These are phyloP conservation scores for Dryoscopus gambensis DNA, from an alignment of 2,113 vertebrate species.

Conservation along the genomic window DNA sequence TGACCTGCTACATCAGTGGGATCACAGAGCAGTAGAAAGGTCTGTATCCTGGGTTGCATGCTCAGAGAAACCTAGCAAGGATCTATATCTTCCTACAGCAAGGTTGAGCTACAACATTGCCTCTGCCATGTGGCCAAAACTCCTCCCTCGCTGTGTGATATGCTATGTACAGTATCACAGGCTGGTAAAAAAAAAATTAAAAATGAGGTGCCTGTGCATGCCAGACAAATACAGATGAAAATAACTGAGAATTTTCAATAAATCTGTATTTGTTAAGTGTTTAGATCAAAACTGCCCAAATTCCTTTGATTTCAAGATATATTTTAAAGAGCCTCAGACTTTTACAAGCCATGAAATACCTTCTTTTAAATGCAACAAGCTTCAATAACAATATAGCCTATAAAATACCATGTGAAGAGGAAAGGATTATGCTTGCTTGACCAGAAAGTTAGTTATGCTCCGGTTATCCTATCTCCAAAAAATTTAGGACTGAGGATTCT, in stretches of 20 bases:
- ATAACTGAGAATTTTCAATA: not conserved
- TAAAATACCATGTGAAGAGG: not conserved
- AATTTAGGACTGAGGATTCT: not conserved
- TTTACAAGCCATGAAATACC: not conserved
- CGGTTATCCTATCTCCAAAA: not conserved
- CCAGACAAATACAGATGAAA: not conserved
- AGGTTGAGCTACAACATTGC: not conserved
- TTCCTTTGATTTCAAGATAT: not conserved
- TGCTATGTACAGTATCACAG: not conserved
- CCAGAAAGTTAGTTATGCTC: not conserved
- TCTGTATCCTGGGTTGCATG: not conserved
- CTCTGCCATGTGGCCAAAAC: not conserved
- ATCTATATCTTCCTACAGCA: not conserved
- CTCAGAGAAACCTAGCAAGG: not conserved
- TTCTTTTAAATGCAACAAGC: not conserved
- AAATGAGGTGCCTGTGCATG: fast-evolving
- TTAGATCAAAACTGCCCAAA: not conserved
- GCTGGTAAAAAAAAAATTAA: not conserved
- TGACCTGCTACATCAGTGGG: not conserved
- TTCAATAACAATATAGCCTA: not conserved
- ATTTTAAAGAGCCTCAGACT: not conserved
- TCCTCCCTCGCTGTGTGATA: not conserved
- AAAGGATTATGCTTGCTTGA: not conserved
- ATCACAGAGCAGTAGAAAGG: not conserved
- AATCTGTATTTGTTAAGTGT: not conserved